These are phyloP conservation scores for Drosophila flavopinicola DNA, from an alignment of 2,888 invertebrate genomes.

Conservation along the genomic window DNA sequence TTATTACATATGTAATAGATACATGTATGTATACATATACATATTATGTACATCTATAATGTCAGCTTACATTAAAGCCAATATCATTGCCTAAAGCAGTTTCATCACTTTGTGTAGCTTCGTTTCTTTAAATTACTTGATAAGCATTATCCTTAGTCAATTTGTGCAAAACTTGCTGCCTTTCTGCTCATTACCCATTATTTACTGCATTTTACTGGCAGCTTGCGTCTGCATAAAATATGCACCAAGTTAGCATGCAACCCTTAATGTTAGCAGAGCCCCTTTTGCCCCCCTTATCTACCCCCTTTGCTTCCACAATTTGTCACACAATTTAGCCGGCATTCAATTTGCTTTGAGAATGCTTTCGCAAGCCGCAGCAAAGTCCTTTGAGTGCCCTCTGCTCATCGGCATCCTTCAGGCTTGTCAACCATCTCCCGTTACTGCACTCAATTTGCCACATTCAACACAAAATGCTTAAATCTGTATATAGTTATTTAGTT, in stretches of 20 bases:
- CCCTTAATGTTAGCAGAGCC: background rate
- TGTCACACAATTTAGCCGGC: constrained; percentile 55
- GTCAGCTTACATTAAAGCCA: no score
- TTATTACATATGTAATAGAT: no score
- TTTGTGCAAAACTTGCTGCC: constrained; percentile 10
- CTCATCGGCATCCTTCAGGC: background rate
- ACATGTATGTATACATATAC: no score
- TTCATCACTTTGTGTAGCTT: no score
- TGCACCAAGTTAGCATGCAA: constrained; percentile 35
- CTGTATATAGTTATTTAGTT: no score
- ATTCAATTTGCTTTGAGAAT: constrained; percentile 47
- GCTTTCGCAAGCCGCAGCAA: constrained; percentile 21
- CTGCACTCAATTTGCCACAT: constrained; percentile 37
- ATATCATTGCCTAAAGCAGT: no score
- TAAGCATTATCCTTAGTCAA: constrained; percentile 3
- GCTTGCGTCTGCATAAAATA: constrained; percentile 27
- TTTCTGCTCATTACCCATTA: constrained; percentile 1
- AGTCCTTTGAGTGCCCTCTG: constrained; percentile 10
- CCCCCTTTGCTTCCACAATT: constrained; percentile 29
- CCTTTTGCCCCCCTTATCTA: background rate
- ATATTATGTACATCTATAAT: no score
- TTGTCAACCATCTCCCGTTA: background rate
- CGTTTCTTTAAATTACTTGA: background rate
- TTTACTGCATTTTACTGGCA: constrained; percentile 1
- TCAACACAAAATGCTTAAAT: no score